A percentile compares a stretch with the other conserved stretches of the same genome.
These are phyloP conservation scores for Oryzias sinensis DNA, from an alignment of 2,797 vertebrate species.

Conservation along the genomic window DNA sequence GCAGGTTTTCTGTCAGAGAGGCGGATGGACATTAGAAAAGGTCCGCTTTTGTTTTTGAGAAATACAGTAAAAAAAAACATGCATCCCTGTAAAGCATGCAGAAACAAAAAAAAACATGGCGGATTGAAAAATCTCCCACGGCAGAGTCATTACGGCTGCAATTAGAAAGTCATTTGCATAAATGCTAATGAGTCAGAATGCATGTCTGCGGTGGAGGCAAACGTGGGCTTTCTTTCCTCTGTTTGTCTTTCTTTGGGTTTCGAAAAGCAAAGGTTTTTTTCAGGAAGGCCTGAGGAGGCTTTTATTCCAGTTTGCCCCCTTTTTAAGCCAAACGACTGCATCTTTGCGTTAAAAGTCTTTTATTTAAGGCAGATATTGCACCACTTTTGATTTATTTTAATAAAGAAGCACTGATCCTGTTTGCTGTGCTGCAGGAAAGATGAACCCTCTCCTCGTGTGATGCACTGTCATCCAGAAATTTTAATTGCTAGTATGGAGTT, in stretches of 20 bases:
- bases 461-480: no score
- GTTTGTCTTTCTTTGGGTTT: conserved; percentile 10
- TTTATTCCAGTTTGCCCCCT: conserved; percentile 10
- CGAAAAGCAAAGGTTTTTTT: conserved; percentile 34
- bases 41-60: conserved; percentile 37
- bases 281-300: conserved; percentile 37
- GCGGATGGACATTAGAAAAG: conserved; percentile 18
- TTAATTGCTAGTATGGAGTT: no score
- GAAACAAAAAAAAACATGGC: conserved; percentile 75
- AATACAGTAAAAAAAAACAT: conserved; percentile 20
- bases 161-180: conserved; percentile 83
- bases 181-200: conserved; percentile 78
- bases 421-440: no score
- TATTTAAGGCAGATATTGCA: no score
- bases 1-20: conserved; percentile 27
- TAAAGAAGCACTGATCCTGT: no score
- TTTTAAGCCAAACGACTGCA: not conserved
- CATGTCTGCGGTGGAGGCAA: conserved; percentile 62
- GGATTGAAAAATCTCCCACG: conserved; percentile 72
- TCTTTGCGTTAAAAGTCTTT: no score
- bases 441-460: no score
- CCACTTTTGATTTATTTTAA: no score
- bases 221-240: conserved; percentile 16
- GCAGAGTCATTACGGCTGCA: conserved; percentile 78
- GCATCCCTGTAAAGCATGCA: conserved; percentile 46